A percentile compares a stretch with the other conserved stretches of the same genome.
Conservation (phyloP, 1,140 invertebrate genomes). For the Leptoteleia sp. region DNA sequence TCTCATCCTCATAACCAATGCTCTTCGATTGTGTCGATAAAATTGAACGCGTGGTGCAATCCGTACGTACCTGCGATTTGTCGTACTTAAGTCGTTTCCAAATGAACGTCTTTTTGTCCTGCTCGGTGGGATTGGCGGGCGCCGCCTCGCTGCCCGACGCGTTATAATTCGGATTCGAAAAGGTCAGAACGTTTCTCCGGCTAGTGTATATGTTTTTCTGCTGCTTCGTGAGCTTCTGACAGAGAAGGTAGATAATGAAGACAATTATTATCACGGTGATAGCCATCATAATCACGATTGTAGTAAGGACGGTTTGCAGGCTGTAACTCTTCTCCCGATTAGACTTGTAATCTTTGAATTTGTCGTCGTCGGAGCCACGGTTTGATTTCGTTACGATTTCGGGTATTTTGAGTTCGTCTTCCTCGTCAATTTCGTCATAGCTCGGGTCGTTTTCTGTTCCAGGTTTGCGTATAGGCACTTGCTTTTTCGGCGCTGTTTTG, state of each 20-base stretch:
- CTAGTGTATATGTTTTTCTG: conserved; percentile 83
- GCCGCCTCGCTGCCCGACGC: conserved; percentile 80
- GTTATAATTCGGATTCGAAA: conserved; percentile 90
- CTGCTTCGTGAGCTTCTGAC: conserved; percentile 82
- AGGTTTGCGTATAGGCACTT: conserved; percentile 75
- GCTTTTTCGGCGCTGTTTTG: conserved; percentile 74
- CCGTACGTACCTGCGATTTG: conserved; percentile 83
- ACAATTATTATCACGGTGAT: conserved; percentile 76
- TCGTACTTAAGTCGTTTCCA: conserved; percentile 88
- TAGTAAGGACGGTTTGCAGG: conserved; percentile 72
- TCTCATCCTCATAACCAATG: conserved; percentile 34
- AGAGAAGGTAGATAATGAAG: conserved; percentile 80
- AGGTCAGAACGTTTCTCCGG: conserved; percentile 86
- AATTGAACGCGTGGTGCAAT: conserved; percentile 15
- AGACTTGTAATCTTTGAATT: conserved; percentile 71
- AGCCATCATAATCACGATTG: conserved; percentile 74
- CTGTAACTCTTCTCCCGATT: conserved; percentile 70
- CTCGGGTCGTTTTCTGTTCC: conserved; percentile 76
- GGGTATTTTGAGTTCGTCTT: conserved; percentile 65
- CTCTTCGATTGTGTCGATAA: conserved; percentile 21
- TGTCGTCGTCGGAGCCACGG: conserved; percentile 64
- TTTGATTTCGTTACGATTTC: conserved; percentile 61
- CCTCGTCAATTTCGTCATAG: conserved; percentile 74
- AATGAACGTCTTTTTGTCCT: conserved; percentile 84
- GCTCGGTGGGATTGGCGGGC: conserved; percentile 60